phyloP scores from a whole-genome alignment of 2,888 invertebrate species.

The Melinaea marsaeus region DNA sequence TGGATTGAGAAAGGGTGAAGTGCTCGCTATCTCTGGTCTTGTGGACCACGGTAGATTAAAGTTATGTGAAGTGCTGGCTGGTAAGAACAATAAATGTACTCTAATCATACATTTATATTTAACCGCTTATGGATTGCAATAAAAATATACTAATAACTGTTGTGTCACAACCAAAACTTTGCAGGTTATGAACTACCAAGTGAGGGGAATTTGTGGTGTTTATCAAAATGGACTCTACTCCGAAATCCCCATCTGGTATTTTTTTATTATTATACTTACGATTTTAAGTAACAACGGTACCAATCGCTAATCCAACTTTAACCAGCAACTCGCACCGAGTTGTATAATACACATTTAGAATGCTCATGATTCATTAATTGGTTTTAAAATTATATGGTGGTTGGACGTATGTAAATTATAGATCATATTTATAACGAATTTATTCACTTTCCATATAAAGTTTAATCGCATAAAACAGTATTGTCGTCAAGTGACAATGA shows the following conservation, averaged over 20 bases:
- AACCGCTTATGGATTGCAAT: too few species aligned
- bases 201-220: constrained; percentile 46
- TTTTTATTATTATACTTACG: neutral
- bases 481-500: constrained; percentile 47
- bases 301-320: too few species aligned
- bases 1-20: constrained; percentile 56
- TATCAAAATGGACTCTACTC: constrained; percentile 50
- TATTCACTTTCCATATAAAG: neutral
- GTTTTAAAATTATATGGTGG: too few species aligned
- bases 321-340: too few species aligned
- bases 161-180: neutral
- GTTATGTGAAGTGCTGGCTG: constrained; percentile 53
- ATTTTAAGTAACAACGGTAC: too few species aligned
- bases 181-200: constrained; percentile 43
- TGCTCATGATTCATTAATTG: too few species aligned
- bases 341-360: too few species aligned
- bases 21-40: constrained; percentile 55
- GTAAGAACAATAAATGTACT: constrained; percentile 9
- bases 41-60: constrained; percentile 48
- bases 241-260: constrained; percentile 45
- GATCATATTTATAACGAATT: neutral
- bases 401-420: too few species aligned
- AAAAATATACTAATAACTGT: too few species aligned
- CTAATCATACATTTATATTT: neutral
- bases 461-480: constrained; percentile 42